These are phyloP conservation scores for Enteromius viviparus DNA, from an alignment of 2,797 vertebrate genomes.

Conservation along the genomic window DNA sequence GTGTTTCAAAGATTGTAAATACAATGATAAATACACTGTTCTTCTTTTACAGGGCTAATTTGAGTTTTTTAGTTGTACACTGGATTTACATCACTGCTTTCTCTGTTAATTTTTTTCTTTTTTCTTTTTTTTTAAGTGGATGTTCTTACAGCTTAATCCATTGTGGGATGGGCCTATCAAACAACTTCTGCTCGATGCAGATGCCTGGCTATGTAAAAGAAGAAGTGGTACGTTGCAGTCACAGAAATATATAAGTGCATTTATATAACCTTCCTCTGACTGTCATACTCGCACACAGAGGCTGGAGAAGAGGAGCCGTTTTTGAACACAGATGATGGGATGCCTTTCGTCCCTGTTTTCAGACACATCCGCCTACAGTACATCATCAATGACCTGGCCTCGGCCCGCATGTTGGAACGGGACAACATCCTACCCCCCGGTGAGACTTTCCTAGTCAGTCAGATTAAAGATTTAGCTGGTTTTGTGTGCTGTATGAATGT, in stretches of 20 bases:
- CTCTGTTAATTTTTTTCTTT: neutral
- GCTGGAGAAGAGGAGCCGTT: conserved; percentile 81
- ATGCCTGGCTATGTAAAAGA: conserved; percentile 91
- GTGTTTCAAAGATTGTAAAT: neutral
- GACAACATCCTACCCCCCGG: conserved; percentile 90
- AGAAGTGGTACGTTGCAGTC: conserved; percentile 80
- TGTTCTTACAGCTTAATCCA: conserved; percentile 94
- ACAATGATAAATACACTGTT: neutral
- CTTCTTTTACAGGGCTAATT: neutral
- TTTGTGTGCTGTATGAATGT: neutral
- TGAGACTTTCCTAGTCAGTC: conserved; percentile 63
- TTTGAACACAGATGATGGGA: conserved; percentile 87
- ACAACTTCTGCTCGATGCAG: conserved; percentile 90
- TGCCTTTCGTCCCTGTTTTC: conserved; percentile 83
- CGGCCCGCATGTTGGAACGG: conserved; percentile 91
- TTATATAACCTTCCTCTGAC: neutral
- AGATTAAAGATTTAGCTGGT: neutral
- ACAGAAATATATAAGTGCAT: neutral
- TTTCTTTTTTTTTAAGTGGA: conserved; percentile 81
- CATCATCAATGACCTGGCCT: conserved; percentile 96
- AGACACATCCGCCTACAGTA: conserved; percentile 90
- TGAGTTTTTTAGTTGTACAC: neutral
- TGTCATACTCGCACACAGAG: conserved; percentile 64
- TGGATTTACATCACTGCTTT: neutral
- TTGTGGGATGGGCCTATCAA: conserved; percentile 94